Percentiles rank a stretch among this genome's conserved stretches.
Evolutionary conservation across 1,140 invertebrate genomes (phyloP).

Genomic region (Eueides isabella): DNA sequence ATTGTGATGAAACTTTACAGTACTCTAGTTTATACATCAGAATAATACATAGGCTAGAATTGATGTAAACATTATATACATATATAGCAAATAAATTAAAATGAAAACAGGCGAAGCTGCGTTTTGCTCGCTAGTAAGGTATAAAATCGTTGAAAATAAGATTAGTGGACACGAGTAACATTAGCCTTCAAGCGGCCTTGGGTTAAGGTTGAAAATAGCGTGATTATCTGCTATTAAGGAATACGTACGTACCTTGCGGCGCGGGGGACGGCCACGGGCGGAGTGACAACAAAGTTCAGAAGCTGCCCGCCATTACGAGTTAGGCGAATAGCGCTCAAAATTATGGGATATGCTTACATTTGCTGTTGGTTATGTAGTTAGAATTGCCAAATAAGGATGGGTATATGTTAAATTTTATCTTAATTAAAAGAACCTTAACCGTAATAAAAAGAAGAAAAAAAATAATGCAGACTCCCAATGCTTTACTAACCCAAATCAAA

Average conservation of each 20-base stretch:
- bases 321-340: slow-evolving; percentile 19
- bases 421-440: too few species aligned
- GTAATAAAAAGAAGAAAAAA: too few species aligned
- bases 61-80: too few species aligned
- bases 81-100: too few species aligned
- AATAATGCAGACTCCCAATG: too few species aligned
- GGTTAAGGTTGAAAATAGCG: slow-evolving; percentile 49
- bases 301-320: slow-evolving; percentile 39
- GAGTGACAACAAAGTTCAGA: slow-evolving; percentile 59
- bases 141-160: slow-evolving; percentile 37
- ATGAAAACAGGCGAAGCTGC: too few species aligned
- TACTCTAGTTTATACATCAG: too few species aligned
- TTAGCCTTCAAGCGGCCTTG: slow-evolving; percentile 27
- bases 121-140: too few species aligned
- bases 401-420: too few species aligned
- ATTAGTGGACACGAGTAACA: slow-evolving; percentile 25
- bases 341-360: neutral
- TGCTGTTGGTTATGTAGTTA: neutral
- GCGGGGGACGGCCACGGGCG: slow-evolving; percentile 57
- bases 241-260: slow-evolving; percentile 59
- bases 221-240: slow-evolving; percentile 39
- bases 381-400: neutral
- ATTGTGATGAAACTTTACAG: too few species aligned
- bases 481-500: too few species aligned
- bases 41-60: too few species aligned